Conservation (phyloP, 2,797 vertebrate genomes). For the Tiaroga cobitis region DNA sequence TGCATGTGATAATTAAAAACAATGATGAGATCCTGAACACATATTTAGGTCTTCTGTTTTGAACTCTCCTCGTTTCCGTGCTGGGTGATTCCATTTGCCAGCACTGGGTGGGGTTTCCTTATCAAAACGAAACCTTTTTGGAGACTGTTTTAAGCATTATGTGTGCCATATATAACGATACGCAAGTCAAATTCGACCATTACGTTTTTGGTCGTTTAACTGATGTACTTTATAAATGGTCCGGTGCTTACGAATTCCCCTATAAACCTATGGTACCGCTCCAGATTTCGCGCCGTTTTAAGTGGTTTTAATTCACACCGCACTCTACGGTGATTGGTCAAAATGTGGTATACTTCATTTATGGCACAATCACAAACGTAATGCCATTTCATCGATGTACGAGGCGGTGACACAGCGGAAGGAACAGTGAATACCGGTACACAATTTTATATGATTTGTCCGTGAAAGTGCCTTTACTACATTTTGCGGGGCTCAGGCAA, state of each 20-base stretch:
- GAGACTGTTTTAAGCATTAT: no score
- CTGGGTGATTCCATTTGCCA: background rate
- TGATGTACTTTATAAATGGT: background rate
- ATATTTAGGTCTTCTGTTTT: background rate
- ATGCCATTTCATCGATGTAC: background rate
- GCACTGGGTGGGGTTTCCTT: background rate
- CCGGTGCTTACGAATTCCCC: background rate
- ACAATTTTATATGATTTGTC: background rate
- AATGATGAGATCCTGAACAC: background rate
- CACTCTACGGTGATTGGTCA: conserved; percentile 18
- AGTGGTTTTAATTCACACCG: background rate
- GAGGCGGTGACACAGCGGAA: background rate
- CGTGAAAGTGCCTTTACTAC: background rate
- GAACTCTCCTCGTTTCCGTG: background rate
- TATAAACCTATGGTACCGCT: conserved; percentile 8
- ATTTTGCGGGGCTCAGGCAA: background rate
- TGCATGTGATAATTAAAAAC: background rate
- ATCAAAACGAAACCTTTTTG: background rate
- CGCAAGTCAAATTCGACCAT: background rate
- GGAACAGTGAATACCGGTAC: background rate
- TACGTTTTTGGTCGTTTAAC: no score
- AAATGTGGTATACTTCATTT: background rate
- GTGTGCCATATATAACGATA: no score
- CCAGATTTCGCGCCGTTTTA: conserved; percentile 11
- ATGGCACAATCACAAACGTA: background rate